Base-by-base conservation (phyloP, 1,140 invertebrate species). In the Drosophila kepulauana region DNA sequence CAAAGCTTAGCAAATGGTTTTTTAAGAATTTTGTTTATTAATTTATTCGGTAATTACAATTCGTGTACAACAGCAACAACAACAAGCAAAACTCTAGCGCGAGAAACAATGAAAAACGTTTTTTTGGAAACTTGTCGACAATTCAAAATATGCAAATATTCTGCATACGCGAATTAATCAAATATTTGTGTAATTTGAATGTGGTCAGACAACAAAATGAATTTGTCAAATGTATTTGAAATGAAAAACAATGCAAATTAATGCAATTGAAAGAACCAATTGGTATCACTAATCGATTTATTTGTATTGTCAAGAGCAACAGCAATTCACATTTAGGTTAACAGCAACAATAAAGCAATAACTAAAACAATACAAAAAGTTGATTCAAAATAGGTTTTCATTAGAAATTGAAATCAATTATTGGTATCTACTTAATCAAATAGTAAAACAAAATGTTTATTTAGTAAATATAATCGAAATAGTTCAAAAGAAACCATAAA, bases 1-100 rank as follows among this genome's bases (percentile, higher is more conserved):
- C 69, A 62, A 59, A 64, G 69, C 58, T 56, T 80, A 67, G 71
- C 35, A 70, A 76, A 69, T 65, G 82, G 82, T 78, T 75, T 78
- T 57, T 57, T 70, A 59, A 70, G 75, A 76, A 81, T 62, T 72
- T 82, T 81, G 67, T 81, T 75, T 43, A 59, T 49, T 85, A 51
- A 79, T 72, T 86, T 82, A 87, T 82, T 86, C 82, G 82, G 82
- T 79, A 67, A 71, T 74, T 78, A 45, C 65, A 49, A 68, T 75
- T 82, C 78, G 79, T 82, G 75, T 79, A 71, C 33, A 71, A 71
- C 61, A 64, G 6, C 48, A 77, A 68, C 33, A 71, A 71, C 61
- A 64, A 10, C 48, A 77, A 78, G 16, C 30, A 25, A 74, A 70
- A 64, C 82, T 86, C 82, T 86, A 81, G 82, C 79, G 82, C 62